Evolutionary conservation across 2,113 vertebrate species (phyloP).

Genomic region (Leuciscus idus): DNA sequence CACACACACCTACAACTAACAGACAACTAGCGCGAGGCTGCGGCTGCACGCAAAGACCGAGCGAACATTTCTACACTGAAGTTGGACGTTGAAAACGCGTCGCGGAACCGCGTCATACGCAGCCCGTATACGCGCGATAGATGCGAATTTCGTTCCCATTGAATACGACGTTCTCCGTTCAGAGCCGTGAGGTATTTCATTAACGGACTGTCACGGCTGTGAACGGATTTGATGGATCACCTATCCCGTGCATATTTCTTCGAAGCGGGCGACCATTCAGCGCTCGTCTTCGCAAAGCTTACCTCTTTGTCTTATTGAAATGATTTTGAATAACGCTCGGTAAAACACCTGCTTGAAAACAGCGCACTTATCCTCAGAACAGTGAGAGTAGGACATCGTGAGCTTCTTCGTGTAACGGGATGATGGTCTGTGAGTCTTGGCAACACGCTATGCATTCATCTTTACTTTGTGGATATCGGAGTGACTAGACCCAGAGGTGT

Average conservation of each 20-base stretch:
- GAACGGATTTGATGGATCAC: constrained; percentile 47
- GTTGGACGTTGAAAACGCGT: neutral
- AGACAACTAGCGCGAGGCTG: constrained; percentile 5
- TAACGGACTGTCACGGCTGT: constrained; percentile 15
- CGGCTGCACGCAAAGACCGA: neutral
- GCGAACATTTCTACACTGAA: neutral
- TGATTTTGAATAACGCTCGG: neutral
- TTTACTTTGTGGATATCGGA: constrained; percentile 4
- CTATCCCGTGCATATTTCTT: constrained; percentile 34
- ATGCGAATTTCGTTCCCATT: neutral
- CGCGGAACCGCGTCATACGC: constrained; percentile 5
- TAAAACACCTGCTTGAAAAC: constrained; percentile 28
- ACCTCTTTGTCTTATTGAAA: neutral
- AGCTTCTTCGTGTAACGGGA: neutral
- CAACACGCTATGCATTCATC: constrained; percentile 8
- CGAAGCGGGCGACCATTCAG: constrained; percentile 1
- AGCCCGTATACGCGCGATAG: neutral
- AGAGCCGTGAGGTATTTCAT: neutral
- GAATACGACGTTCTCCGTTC: neutral
- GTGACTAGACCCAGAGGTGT: constrained; percentile 4
- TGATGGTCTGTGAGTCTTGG: constrained; percentile 41
- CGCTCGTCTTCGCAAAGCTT: neutral
- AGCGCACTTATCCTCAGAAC: neutral
- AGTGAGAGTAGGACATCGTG: neutral
- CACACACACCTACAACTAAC: neutral